Base-by-base conservation (phyloP, 2,888 invertebrate genomes). In the Acronicta psi region DNA sequence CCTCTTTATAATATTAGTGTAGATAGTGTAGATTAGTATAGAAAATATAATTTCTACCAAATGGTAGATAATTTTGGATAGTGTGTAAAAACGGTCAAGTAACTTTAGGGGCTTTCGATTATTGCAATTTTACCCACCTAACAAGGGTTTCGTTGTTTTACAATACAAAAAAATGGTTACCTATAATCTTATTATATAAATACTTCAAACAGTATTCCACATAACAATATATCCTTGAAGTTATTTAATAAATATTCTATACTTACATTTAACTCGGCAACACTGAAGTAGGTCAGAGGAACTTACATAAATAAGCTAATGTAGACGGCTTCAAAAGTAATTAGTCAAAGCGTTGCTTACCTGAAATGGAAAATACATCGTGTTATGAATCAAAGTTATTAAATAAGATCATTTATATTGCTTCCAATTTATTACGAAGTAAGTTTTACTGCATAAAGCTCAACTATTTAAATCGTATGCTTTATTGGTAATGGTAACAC, bases 291-390 rank as follows among this genome's bases (percentile, higher is more conserved):
- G 62, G 51, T 47, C 58, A 46, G 17, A 65, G 31, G 16, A 53
- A 71, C 65, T 77, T 75, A 71, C 68, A 46, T 65, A 77, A 74
- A 46, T 65, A 77, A 74, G 51, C 3, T 14, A 52, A 41, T 49
- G 18, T 20, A 45, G 36, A 6, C 41, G 49, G 20, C 51, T 7
- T 38, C 25, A 29, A 41, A n/a, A 38, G n/a, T 42, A 54, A 64
- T 54, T 54, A 47, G 54, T 59, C 41, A 34, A 46, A 38, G 11
- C 25, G 42, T 41, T 34, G 47, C 77, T 79, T 81, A 79, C 79
- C 79, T 79, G 81, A 17, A 79, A 79, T 40, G 51, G 52, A 69
- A 79, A 74, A 73, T 29, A 16, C 46, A 23, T 52, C 34, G 29
- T 36, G 52, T 74, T 69, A 69, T 60, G 34, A 57, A 69, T 66